These are phyloP conservation scores for Glaucomys volans DNA, from an alignment of 2,113 vertebrate species.

Conservation along the genomic window DNA sequence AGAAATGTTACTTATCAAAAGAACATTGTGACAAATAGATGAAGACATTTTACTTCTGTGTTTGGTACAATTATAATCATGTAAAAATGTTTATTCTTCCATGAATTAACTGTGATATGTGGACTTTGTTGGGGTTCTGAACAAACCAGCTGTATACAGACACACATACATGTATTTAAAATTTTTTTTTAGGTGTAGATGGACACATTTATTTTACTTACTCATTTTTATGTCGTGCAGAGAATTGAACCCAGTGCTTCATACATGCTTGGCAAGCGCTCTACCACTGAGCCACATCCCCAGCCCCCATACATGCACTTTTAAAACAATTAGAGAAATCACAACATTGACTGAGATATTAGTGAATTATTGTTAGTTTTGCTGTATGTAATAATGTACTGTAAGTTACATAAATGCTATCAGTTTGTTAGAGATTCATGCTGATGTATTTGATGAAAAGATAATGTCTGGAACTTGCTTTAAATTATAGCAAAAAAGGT, in stretches of 20 bases:
- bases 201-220: too few species aligned
- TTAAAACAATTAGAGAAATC: neutral
- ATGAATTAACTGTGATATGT: neutral
- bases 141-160: neutral
- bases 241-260: too few species aligned
- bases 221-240: too few species aligned
- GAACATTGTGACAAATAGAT: neutral
- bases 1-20: constrained; percentile 3
- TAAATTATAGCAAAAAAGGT: constrained; percentile 11
- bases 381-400: constrained; percentile 1
- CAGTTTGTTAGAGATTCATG: neutral
- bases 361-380: constrained; percentile 42
- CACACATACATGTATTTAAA: neutral
- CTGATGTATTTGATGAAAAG: neutral
- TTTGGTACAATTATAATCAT: neutral
- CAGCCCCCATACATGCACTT: neutral
- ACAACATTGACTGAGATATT: neutral
- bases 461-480: constrained; percentile 14
- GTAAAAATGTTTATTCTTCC: constrained; percentile 18
- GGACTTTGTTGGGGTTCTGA: neutral
- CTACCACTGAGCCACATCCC: too few species aligned
- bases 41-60: neutral
- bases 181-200: too few species aligned
- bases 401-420: neutral
- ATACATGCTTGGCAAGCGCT: too few species aligned